A percentile compares a stretch with the other conserved stretches of the same genome.
Conservation (phyloP, 2,888 invertebrate species). For the Watsonalla binaria region DNA sequence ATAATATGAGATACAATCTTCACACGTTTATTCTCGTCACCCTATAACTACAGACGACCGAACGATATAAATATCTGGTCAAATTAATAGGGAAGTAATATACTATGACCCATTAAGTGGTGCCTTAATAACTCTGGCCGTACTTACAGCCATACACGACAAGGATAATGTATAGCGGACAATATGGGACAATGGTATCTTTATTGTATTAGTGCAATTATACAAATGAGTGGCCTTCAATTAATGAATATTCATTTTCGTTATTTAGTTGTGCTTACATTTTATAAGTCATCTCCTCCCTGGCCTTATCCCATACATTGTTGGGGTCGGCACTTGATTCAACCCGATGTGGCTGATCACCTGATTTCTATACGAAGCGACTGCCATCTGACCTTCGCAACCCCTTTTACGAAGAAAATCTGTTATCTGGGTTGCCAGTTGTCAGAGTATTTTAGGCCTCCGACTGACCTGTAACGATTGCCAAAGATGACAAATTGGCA, state of each 20-base stretch:
- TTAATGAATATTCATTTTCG: conserved; percentile 1
- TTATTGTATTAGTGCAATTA: neutral
- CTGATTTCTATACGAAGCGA: too few species aligned
- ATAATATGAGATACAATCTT: too few species aligned
- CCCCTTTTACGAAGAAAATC: too few species aligned
- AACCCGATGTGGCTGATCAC: too few species aligned
- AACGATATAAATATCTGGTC: neutral
- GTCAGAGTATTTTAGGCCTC: too few species aligned
- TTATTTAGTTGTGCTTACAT: neutral
- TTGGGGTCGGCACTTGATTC: too few species aligned
- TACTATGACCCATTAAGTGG: conserved; percentile 3
- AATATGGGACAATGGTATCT: neutral
- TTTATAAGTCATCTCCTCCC: too few species aligned
- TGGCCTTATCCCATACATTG: too few species aligned
- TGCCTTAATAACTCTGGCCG: conserved; percentile 9
- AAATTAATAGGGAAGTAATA: neutral
- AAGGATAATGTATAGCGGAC: conserved; percentile 38
- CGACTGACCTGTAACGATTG: too few species aligned
- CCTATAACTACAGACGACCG: neutral
- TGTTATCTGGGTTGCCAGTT: too few species aligned
- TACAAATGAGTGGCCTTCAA: conserved; percentile 14
- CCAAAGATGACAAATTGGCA: too few species aligned
- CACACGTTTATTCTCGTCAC: neutral
- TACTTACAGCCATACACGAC: conserved; percentile 24
- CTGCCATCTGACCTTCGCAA: too few species aligned